Evolutionary conservation across 2,888 invertebrate genomes (phyloP), one percentile per base, ranked within the genome.

Genomic region (Venusia cambrica): DNA sequence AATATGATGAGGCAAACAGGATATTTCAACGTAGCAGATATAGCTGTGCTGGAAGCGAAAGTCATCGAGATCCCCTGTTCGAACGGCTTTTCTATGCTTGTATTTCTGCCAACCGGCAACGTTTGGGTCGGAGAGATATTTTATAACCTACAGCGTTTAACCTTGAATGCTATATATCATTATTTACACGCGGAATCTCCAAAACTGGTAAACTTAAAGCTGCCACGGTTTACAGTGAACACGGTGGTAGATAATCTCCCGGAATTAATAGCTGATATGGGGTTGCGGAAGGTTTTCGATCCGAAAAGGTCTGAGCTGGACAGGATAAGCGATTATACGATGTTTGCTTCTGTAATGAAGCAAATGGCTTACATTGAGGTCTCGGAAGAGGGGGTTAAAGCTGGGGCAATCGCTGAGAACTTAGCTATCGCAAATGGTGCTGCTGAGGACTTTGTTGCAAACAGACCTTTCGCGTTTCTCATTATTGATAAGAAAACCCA

Each of bases 181-280:
- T 46, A 50, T 14, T 73, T 67, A 7, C 64, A 56, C 29, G 24
- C 14, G 1, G 30, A 44, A 2, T 58, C 57, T 1, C 10, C 28
- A 2, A 59, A 59, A 29, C 18, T 67, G 1, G 63, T 76, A 0
- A 61, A 67, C 7, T 60, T 81, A 0, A 62, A 61, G n/a, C 19
- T 83, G 11, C 81, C 81, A 0, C 61, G 64, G 18, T 79, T 81
- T 36, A 63, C 56, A 41, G 61, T 73, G 2, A 59, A 42, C 0
- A 62, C 71, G 0, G 65, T 63, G 2, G 11, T 73, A 1, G 65
- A 66, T 2, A 77, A 72, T 37, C 47, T 80, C 5, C 58, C 72
- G 0, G 81, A 81, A 34, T 34, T 81, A 13, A 9, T 81, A 0
- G 52, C 49, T 16, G 81, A 83, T 56, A 76, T 81, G 75, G 80